These are phyloP conservation scores for Leucoraja ocellata DNA, from an alignment of 2,797 vertebrate genomes.

Conservation along the genomic window DNA sequence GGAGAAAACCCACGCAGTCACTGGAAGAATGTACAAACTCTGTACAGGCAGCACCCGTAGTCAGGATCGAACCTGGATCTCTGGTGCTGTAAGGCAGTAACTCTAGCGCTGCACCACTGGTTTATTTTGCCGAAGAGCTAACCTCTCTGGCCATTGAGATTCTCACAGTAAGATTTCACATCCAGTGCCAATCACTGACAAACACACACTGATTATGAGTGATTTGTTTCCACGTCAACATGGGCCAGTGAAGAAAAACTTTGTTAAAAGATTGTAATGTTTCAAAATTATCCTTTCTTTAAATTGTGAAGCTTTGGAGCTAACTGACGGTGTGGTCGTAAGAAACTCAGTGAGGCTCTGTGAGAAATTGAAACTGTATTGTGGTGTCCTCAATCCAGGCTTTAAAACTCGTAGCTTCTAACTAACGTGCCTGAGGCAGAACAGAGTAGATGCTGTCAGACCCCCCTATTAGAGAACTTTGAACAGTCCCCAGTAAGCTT, in stretches of 20 bases:
- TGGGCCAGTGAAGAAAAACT: background rate
- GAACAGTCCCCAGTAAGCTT: background rate
- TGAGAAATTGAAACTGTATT: background rate
- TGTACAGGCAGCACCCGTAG: too few relatives aligned
- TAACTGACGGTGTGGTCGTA: background rate
- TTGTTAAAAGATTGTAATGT: background rate
- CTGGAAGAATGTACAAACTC: too few relatives aligned
- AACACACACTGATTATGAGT: background rate
- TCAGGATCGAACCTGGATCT: too few relatives aligned
- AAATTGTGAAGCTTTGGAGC: background rate
- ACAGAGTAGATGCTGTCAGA: background rate
- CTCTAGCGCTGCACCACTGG: too few relatives aligned
- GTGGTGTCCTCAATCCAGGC: too few relatives aligned
- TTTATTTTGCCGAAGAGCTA: background rate
- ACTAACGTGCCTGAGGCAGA: background rate
- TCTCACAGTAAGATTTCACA: background rate
- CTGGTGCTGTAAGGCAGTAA: too few relatives aligned
- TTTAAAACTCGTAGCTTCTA: background rate
- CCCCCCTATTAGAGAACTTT: too few relatives aligned
- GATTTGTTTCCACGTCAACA: background rate
- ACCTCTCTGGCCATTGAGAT: background rate
- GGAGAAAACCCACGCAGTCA: too few relatives aligned
- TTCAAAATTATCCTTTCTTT: background rate
- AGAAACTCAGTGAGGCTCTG: background rate
- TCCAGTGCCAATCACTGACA: too few relatives aligned